Base-by-base conservation (phyloP, 1,140 invertebrate genomes). In the Pogonomyrmex californicus region DNA sequence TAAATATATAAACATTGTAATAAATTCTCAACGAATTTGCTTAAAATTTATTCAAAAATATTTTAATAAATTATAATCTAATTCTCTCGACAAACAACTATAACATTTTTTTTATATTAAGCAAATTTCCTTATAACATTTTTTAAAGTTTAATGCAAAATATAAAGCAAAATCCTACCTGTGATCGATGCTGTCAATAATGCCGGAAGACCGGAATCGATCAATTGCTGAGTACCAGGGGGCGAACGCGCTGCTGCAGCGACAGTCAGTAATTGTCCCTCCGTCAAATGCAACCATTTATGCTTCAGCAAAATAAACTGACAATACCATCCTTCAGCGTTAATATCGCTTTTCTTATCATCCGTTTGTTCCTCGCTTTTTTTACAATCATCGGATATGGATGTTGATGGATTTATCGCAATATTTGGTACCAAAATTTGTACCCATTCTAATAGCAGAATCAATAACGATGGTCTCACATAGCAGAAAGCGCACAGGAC, bases 401-500 rank as follows among this genome's bases (percentile, higher is more conserved):
- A 96, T 10, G 95, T 94, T 63, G 94, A 95, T 70, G 94, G 94
- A 90, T 96, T 95, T 4, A 95, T 95, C 0, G 94, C 94, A 33
- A 96, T 93, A 87, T 96, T 96, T 9, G 96, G 95, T 38, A 97
- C 95, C 1, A 97, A 96, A 30, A 98, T 97, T 77, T 97, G 97
- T 92, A 98, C 97, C 92, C 97, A 97, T 91, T 97, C 96, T 33
- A 99, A 93, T 9, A 99, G 93, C 85, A 97, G 95, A 36, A 96
- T 96, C 88, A 98, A 98, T 33, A 98, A 95, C 63, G 97, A 96
- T 0, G 98, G 97, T 86, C 97, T 96, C 44, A 98, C 97, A 93
- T 97, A 97, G 93, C 98, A 99, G 87, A 98, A 96, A 0, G 98
- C 97, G 92, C 98, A 99, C 14, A 99, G 94, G 5, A 98, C 96